A percentile compares a stretch with the other conserved stretches of the same genome.
phyloP scores from a whole-genome alignment of 1,140 invertebrate genomes.

The Drosophila mauritiana region DNA sequence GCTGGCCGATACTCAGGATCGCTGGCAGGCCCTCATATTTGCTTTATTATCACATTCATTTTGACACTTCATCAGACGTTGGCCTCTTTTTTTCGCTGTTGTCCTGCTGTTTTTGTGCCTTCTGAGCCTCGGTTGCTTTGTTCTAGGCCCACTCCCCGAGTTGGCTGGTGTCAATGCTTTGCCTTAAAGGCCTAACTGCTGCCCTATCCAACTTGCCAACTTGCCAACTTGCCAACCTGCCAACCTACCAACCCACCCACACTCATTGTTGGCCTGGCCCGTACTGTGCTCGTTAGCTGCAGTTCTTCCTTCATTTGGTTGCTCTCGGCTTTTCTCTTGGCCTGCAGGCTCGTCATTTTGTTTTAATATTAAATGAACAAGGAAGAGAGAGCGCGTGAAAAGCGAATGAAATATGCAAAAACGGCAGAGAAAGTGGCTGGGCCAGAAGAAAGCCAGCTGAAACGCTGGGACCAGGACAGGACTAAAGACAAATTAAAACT shows the following conservation, averaged over 20 bases:
- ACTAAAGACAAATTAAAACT: constrained; percentile 75
- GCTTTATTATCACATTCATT: constrained; percentile 80
- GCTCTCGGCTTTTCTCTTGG: constrained; percentile 26
- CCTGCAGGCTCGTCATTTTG: constrained; percentile 77
- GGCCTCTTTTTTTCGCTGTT: constrained; percentile 51
- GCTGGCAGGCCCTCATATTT: constrained; percentile 52
- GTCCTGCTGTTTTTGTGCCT: constrained; percentile 26
- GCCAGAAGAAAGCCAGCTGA: constrained; percentile 13
- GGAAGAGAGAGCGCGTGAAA: constrained; percentile 65
- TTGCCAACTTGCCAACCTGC: neutral
- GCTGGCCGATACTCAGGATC: constrained; percentile 33
- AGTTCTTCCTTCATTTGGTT: constrained; percentile 44
- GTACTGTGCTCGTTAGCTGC: constrained; percentile 75
- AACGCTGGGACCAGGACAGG: constrained; percentile 19
- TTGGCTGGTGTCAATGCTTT: constrained; percentile 75
- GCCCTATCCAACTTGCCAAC: constrained; percentile 14
- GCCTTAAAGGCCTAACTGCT: constrained; percentile 72
- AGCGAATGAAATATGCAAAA: constrained; percentile 73
- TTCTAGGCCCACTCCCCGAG: constrained; percentile 16
- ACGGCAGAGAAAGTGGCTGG: constrained; percentile 22
- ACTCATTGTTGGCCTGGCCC: constrained; percentile 63
- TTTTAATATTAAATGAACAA: constrained; percentile 80
- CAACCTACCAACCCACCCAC: constrained; percentile 10
- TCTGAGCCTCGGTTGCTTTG: constrained; percentile 67
- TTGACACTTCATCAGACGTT: constrained; percentile 82